Evolutionary conservation across 2,797 vertebrate species (phyloP), one percentile per base, ranked within the genome.

Genomic region (Lagocephalus sceleratus): DNA sequence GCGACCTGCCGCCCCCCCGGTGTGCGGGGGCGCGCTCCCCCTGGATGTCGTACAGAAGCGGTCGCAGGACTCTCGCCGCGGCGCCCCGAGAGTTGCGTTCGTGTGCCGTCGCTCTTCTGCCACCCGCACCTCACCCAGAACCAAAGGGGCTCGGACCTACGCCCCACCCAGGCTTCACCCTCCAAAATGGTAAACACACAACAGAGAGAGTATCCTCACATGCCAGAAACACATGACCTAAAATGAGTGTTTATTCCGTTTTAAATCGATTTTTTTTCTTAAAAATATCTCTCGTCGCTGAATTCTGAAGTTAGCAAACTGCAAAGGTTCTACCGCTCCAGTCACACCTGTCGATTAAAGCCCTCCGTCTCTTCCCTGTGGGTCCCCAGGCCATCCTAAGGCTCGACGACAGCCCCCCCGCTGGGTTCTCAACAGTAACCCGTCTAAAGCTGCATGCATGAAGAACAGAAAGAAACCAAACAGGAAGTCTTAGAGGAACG

Each of bases 371-470:
- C 40, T 65, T 53, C 64, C 52, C 60, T 45, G 54, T 55, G 58
- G 65, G 66, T 61, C 79, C 41, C 47, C 63, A 65, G 68, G 51
- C 22, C 52, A 16, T 63, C 72, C 61, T 53, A 57, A 72, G 63
- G 58, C 64, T 68, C 67, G 38, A 54, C 62, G 35, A 68, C 69
- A 78, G 79, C 40, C 40, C 3, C 40, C n/a, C 70, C 68, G 40
- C 21, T 43, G 75, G 79, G 79, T 71, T 83, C 71, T 74, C 57
- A 29, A 70, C 83, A 74, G 63, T 64, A 75, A 87, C 78, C 83
- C 71, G 75, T 87, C 87, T 92, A 93, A 96, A 94, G 93, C 94
- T 93, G 93, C 94, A 97, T 97, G 94, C 94, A 95, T 92, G 91
- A 93, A 93, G 69, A 87, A 88, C 60, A 79, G 79, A 78, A 81